Conservation (phyloP, 1,140 invertebrate genomes). For the Acyrthosiphon pisum region DNA sequence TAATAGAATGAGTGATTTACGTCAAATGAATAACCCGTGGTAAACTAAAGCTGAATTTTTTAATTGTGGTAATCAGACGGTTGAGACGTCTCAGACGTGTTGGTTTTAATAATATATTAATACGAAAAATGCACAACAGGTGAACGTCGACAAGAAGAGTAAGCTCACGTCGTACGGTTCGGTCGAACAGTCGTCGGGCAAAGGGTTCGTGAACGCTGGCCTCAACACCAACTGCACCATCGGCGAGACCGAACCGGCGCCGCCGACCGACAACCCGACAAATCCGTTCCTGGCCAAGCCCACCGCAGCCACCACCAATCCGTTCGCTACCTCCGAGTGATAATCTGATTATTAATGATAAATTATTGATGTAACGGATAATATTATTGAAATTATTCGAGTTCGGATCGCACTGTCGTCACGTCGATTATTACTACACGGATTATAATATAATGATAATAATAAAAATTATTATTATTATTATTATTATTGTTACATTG, state of each 20-base stretch:
- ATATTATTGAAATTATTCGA: too few species aligned
- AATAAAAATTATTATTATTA: too few species aligned
- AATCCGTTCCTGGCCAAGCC: slow-evolving; percentile 47
- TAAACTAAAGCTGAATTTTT: background rate
- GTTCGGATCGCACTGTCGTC: background rate
- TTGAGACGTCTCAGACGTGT: background rate
- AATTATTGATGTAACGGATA: background rate
- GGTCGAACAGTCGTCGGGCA: background rate
- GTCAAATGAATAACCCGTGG: too few species aligned
- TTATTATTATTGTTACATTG: background rate
- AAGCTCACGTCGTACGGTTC: slow-evolving; percentile 41
- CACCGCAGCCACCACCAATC: background rate
- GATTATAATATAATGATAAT: background rate
- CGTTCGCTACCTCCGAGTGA: slow-evolving; percentile 1
- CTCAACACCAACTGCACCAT: background rate
- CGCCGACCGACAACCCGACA: slow-evolving; percentile 24
- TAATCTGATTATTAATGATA: background rate
- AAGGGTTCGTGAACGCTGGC: slow-evolving; percentile 13
- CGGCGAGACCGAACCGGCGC: background rate
- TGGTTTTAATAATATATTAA: background rate
- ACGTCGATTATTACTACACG: background rate
- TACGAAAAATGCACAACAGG: background rate
- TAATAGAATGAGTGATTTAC: too few species aligned
- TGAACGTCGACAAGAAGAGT: slow-evolving; percentile 24
- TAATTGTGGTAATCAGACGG: background rate